A percentile compares a stretch with the other conserved stretches of the same genome.
Conservation (phyloP, 2,113 vertebrate genomes). For the Pelecanus crispus region DNA sequence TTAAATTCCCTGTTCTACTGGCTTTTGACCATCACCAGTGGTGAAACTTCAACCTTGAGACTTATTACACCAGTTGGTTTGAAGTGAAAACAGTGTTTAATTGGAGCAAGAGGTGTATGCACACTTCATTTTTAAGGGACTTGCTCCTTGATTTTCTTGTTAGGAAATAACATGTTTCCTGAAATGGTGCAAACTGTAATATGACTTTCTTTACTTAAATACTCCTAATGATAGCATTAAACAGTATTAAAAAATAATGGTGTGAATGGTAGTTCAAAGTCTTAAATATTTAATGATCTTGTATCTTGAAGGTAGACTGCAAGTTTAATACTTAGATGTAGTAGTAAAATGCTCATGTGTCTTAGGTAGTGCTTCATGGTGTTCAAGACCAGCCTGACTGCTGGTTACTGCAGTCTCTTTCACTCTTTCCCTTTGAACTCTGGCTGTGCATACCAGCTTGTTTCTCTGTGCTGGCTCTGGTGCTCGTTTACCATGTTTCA, state of each 20-base stretch:
- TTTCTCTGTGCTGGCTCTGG: background rate
- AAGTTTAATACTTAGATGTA: background rate
- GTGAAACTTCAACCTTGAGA: background rate
- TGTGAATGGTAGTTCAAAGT: background rate
- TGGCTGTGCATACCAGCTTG: background rate
- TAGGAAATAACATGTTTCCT: background rate
- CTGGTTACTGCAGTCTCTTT: background rate
- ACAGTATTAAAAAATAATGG: background rate
- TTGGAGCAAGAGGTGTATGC: background rate
- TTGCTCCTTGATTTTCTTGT: background rate
- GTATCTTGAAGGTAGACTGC: background rate
- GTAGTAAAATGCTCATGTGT: background rate
- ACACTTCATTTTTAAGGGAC: background rate
- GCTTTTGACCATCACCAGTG: background rate
- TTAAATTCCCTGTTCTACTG: background rate
- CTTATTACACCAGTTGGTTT: background rate
- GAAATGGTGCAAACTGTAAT: background rate
- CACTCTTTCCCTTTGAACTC: background rate
- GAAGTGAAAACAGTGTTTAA: background rate
- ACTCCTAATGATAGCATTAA: background rate
- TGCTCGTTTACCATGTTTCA: background rate
- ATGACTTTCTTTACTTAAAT: background rate
- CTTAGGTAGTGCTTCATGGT: background rate
- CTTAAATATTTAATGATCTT: background rate
- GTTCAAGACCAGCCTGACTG: background rate